Base-by-base conservation (phyloP, 2,113 vertebrate species). In the Corydoras sp. region DNA sequence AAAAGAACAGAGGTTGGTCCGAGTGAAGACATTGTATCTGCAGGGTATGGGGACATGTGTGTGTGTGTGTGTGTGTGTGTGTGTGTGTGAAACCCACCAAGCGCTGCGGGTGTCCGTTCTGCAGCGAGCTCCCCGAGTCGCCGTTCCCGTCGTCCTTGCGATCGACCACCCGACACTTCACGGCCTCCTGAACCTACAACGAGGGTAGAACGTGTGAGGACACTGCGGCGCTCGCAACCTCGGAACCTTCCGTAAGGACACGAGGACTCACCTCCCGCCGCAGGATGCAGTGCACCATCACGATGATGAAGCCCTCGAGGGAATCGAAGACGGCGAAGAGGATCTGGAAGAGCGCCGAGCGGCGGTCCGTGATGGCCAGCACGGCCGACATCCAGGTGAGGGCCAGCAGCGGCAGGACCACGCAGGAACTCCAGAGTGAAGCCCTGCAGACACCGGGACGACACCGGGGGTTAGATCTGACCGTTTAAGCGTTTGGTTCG, bases 381-480 rank as follows among this genome's bases (percentile, higher is more conserved):
- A 99, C 97, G 0, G 97, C 97, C 0, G 97, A 99, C 97, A 99
- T 99, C 97, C 97, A 99, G 61, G 97, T 98, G 69, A 98, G 92
- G 2, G 97, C 97, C 82, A 99, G 87, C 51, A 99, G 92, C 6
- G 96, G 97, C 58, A 99, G 85, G 64, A 99, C 95, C 78, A 99
- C 97, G 0, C 97, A 99, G 60, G 97, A 99, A 87, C 97, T 99
- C 97, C 97, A 99, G 31, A 99, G 92, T 0, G 97, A 99, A 5
- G 97, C 97, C 86, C 97, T 99, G 83, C 14, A 62, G 65, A 32
- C 58, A 32, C 2, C 62, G 6, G 15, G 0, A 50, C 0, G 0
- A 2, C 15, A 11, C 8, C 11, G 49, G 11, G 7, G 49, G 7
- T 51, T 51, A 51, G 49, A 51, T 51, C 49, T 11, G 9, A 13